Base-by-base conservation (phyloP, 1,140 invertebrate species). In the Stratiolaelaps scimitus region DNA sequence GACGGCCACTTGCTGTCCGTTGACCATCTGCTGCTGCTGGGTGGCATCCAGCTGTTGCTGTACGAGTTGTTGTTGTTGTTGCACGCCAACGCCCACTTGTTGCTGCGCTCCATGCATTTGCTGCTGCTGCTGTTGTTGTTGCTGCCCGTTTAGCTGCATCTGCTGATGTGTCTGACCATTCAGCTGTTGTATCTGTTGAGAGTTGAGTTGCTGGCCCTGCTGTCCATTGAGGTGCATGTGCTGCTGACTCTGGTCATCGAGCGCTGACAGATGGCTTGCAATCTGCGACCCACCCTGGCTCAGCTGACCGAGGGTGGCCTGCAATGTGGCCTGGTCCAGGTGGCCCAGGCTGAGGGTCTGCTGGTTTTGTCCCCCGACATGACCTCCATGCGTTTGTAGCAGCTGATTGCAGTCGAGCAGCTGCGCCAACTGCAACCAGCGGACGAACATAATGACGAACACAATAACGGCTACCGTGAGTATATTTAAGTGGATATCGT, bases 401-500 rank as follows among this genome's bases (percentile, higher is more conserved):
- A 60, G 53, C 53, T 60, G 53, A 26, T 60, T 60, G 53, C 53
- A 60, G 26, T 60, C 53, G 26, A 60, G 53, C 10, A 60, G 20
- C 53, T 60, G 53, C 26, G 53, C 53, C 13, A 60, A 34, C 53
- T 60, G 23, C 34, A 40, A 40, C 5, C 10, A 40, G 5, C 34
- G 34, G 34, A 40, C 4, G 34, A 40, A 40, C 10, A 40, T 10
- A 40, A 40, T n/a, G n/a, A n/a, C n/a, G n/a, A n/a, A n/a, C n/a
- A n/a, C n/a, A n/a, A n/a, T n/a, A n/a, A n/a, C n/a, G n/a, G n/a
- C n/a, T n/a, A n/a, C n/a, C n/a, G n/a, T n/a, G n/a, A n/a, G n/a
- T n/a, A n/a, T n/a, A n/a, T n/a, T n/a, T n/a, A n/a, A n/a, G n/a
- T n/a, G n/a, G n/a, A n/a, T n/a, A n/a, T n/a, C n/a, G n/a, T n/a